These are phyloP conservation scores for Bergia sp. DNA, from an alignment of 92 coral and sea anemone species.

Conservation along the genomic window DNA sequence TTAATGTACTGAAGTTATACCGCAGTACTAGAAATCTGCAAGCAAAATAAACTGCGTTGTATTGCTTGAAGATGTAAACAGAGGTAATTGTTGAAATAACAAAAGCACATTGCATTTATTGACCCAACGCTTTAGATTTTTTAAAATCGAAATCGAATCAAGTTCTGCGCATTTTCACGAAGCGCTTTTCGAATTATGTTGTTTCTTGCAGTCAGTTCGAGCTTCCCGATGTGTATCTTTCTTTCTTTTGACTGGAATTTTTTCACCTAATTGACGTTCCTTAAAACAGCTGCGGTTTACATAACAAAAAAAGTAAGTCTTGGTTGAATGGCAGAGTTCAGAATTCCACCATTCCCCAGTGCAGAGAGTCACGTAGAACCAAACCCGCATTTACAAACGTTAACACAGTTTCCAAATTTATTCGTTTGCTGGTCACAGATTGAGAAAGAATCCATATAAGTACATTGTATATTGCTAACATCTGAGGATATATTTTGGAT, in stretches of 20 bases:
- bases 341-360: neutral
- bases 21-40: slow-evolving; percentile 1
- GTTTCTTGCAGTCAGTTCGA: neutral
- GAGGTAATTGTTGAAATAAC: slow-evolving; percentile 40
- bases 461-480: neutral
- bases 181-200: neutral
- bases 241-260: neutral
- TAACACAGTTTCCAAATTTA: too few relatives aligned
- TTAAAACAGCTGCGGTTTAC: slow-evolving; percentile 9
- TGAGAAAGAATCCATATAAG: neutral
- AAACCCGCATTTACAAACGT: neutral
- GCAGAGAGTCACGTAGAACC: neutral
- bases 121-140: neutral
- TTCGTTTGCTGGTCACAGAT: neutral
- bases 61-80: slow-evolving; percentile 32
- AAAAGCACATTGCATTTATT: slow-evolving; percentile 32
- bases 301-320: neutral
- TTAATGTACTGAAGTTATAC: neutral
- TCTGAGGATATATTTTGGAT: neutral
- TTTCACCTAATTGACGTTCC: slow-evolving; percentile 1
- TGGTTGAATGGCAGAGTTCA: neutral
- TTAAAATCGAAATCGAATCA: neutral
- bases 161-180: slow-evolving; percentile 1
- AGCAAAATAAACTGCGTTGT: slow-evolving; percentile 26
- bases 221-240: neutral